phyloP scores from a whole-genome alignment of 2,113 vertebrate species.

The Semnornis frantzii region DNA sequence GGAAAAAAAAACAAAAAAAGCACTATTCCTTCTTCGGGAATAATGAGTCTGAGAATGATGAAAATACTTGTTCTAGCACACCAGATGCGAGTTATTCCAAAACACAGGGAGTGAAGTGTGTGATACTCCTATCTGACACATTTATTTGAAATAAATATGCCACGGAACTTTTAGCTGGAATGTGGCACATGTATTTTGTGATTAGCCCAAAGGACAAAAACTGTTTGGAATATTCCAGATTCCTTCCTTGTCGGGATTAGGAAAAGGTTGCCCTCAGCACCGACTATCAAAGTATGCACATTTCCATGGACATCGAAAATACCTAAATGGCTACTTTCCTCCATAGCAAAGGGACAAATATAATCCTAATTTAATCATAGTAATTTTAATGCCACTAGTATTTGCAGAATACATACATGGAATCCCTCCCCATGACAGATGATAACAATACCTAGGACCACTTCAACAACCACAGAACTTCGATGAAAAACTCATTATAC shows the following conservation, averaged over 20 bases:
- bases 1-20: background rate
- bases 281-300: background rate
- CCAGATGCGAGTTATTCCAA: background rate
- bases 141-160: background rate
- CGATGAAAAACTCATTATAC: background rate
- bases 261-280: background rate
- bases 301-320: background rate
- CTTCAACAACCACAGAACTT: background rate
- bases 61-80: background rate
- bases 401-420: background rate
- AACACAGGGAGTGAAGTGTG: background rate
- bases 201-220: background rate
- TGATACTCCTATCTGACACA: background rate
- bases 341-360: background rate
- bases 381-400: background rate
- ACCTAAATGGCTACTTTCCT: background rate
- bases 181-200: background rate
- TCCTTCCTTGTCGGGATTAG: background rate
- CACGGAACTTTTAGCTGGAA: background rate
- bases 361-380: background rate
- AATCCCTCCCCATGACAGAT: background rate
- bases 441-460: background rate
- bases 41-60: background rate
- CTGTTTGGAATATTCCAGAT: constrained; percentile 22
- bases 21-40: background rate